Evolutionary conservation across 2,888 invertebrate genomes (phyloP).

Genomic region (Melieria omissa): DNA sequence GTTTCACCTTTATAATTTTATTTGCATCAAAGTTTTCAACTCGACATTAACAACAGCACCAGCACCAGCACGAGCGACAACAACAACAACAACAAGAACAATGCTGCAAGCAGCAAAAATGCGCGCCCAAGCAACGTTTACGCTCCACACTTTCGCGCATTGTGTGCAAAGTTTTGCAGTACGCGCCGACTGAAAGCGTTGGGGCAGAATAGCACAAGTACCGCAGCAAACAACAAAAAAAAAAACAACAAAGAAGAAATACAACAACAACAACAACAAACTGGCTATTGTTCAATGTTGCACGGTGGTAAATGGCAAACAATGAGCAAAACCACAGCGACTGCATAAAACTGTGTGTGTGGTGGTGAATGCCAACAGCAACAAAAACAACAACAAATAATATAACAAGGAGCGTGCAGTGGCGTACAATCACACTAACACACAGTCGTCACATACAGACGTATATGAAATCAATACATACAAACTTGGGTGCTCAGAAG

Average conservation of each 20-base stretch:
- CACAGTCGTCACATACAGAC: too few species aligned
- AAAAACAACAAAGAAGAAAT: constrained; percentile 8
- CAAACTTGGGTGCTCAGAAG: background rate
- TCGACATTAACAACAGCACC: constrained; percentile 5
- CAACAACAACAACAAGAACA: background rate
- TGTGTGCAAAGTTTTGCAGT: constrained; percentile 31
- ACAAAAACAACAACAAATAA: too few species aligned
- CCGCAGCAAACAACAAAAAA: background rate
- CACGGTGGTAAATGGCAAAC: constrained; percentile 2
- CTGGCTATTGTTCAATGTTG: constrained; percentile 14
- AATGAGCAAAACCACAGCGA: background rate
- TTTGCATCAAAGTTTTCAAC: constrained; percentile 32
- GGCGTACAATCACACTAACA: too few species aligned
- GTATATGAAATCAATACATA: too few species aligned
- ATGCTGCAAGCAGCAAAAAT: background rate
- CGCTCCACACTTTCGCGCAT: constrained; percentile 23
- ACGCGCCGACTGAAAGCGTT: constrained; percentile 7
- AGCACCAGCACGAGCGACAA: background rate
- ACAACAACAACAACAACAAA: constrained; percentile 2
- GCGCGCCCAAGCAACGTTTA: background rate
- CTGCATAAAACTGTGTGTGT: background rate
- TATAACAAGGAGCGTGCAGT: too few species aligned
- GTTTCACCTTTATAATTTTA: constrained; percentile 39
- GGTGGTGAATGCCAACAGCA: background rate
- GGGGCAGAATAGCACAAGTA: too few species aligned